Percentiles rank a stretch among this genome's conserved stretches.
Conservation (phyloP, 2,797 vertebrate genomes). For the Hippopotamyrus pictus region DNA sequence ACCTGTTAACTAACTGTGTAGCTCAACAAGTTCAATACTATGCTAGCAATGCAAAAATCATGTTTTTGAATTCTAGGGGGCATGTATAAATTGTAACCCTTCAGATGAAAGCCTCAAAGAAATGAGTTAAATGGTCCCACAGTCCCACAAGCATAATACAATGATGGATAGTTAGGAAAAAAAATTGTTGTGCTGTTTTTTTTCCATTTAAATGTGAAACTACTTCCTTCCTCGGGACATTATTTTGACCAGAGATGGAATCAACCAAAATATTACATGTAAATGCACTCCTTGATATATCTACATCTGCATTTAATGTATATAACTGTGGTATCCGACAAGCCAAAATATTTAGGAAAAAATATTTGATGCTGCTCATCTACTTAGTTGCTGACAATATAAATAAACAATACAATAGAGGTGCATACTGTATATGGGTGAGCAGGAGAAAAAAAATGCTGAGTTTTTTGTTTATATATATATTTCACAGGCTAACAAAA, state of each 20-base stretch:
- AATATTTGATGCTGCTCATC: background rate
- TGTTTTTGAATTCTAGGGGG: background rate
- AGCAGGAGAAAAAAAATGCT: background rate
- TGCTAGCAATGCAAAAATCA: background rate
- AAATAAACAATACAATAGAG: background rate
- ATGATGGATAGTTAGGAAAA: background rate
- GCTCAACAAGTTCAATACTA: background rate
- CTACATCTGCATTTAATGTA: background rate
- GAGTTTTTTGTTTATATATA: background rate
- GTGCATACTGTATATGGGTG: background rate
- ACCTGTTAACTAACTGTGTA: background rate
- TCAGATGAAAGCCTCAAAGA: background rate
- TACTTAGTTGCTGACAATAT: background rate
- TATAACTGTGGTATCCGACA: background rate
- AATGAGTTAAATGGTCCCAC: background rate
- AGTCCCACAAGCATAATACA: background rate
- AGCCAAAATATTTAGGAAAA: background rate
- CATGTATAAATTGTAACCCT: background rate
- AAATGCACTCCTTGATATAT: background rate
- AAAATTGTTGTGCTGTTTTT: background rate
- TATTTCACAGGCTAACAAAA: background rate
- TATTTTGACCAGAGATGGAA: background rate
- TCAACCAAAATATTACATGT: background rate
- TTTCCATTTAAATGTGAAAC: background rate
- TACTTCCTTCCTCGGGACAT: background rate